A percentile compares a stretch with the other conserved stretches of the same genome.
phyloP scores from a whole-genome alignment of 2,888 invertebrate genomes.

The Actias luna region DNA sequence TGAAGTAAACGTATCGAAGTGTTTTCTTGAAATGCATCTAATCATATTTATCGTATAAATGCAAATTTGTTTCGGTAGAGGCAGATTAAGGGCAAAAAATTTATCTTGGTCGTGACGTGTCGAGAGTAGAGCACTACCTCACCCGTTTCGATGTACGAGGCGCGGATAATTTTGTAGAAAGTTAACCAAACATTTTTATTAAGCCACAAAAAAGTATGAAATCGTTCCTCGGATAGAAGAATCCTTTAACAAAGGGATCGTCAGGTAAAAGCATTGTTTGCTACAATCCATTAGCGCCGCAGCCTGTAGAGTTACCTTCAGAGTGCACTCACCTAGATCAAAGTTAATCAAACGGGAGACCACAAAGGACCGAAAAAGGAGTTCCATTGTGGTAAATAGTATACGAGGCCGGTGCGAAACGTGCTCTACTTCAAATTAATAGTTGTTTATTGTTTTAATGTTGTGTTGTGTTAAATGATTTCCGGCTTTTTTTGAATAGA shows the following conservation, averaged over 20 bases:
- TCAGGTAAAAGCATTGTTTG: slow-evolving; percentile 33
- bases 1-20: too few relatives aligned
- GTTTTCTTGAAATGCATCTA: too few relatives aligned
- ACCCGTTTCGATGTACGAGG: too few relatives aligned
- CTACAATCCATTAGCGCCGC: slow-evolving; percentile 68
- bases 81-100: too few relatives aligned
- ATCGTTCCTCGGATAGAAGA: slow-evolving; percentile 1
- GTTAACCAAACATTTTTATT: background rate
- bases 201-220: background rate
- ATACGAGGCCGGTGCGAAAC: slow-evolving; percentile 23
- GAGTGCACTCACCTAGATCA: slow-evolving; percentile 75
- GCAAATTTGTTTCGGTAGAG: too few relatives aligned
- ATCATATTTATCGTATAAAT: too few relatives aligned
- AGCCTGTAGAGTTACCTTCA: slow-evolving; percentile 11
- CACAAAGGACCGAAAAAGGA: slow-evolving; percentile 77
- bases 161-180: too few relatives aligned
- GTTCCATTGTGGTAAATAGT: slow-evolving; percentile 69
- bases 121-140: too few relatives aligned
- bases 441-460: background rate
- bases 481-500: too few relatives aligned
- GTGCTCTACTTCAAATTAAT: slow-evolving; percentile 49
- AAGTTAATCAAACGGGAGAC: slow-evolving; percentile 79
- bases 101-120: too few relatives aligned
- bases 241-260: slow-evolving; percentile 14
- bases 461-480: too few relatives aligned